Conservation (phyloP, 2,113 vertebrate species). For the Strix aluco region DNA sequence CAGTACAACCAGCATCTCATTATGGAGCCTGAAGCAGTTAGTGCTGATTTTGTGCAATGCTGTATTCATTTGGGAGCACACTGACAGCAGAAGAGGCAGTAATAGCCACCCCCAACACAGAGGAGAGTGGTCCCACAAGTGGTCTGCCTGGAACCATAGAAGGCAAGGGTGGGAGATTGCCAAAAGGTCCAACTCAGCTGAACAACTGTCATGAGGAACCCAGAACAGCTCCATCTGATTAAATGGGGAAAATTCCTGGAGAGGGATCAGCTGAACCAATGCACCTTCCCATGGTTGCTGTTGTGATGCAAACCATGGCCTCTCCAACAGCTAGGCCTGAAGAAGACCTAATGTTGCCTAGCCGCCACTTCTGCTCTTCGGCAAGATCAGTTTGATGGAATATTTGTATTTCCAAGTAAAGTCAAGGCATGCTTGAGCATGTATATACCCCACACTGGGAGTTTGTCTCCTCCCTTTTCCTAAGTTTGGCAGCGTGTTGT, state of each 20-base stretch:
- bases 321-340: background rate
- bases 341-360: background rate
- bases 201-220: fast-evolving
- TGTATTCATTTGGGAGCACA: background rate
- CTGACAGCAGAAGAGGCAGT: background rate
- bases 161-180: background rate
- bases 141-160: background rate
- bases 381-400: background rate
- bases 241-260: background rate
- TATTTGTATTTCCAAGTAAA: background rate
- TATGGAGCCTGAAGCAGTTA: background rate
- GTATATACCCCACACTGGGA: background rate
- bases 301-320: fast-evolving
- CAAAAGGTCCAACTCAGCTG: background rate
- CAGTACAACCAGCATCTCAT: background rate
- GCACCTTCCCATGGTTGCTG: background rate
- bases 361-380: background rate
- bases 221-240: background rate
- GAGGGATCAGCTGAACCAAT: background rate
- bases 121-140: fast-evolving
- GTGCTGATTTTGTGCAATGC: background rate
- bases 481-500: background rate
- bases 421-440: background rate
- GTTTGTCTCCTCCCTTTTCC: background rate
- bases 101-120: background rate